A percentile compares a stretch with the other conserved stretches of the same genome.
Conservation (phyloP, 92 coral and sea anemone genomes). For the Meandrina meandrites region DNA sequence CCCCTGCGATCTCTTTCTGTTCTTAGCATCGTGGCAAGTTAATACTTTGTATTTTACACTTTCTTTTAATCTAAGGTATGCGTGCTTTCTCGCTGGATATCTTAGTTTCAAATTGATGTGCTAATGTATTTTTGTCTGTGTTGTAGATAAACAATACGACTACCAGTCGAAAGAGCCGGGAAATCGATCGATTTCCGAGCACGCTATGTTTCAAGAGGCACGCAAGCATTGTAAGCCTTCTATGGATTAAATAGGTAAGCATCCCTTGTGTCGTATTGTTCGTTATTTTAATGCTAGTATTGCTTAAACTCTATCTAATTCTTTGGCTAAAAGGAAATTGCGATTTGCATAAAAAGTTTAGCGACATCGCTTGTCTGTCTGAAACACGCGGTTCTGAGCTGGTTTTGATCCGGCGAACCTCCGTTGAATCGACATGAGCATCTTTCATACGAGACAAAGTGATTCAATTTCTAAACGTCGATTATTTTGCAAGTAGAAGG, state of each 20-base stretch:
- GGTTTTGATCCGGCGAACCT: neutral
- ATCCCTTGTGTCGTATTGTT: neutral
- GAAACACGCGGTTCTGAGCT: slow-evolving; percentile 10
- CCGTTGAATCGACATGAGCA: neutral
- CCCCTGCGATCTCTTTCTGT: neutral
- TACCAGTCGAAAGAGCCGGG: slow-evolving; percentile 5
- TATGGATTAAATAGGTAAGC: slow-evolving; percentile 11
- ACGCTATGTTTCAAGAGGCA: slow-evolving; percentile 4
- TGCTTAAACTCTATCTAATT: neutral
- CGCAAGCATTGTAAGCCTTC: neutral
- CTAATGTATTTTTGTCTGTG: slow-evolving; percentile 43
- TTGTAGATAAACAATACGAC: slow-evolving; percentile 47
- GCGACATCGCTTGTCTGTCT: slow-evolving; percentile 21
- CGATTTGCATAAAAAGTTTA: slow-evolving; percentile 34
- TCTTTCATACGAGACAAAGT: neutral
- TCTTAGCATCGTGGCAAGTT: neutral
- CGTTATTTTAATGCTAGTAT: neutral
- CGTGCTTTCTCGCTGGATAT: slow-evolving; percentile 25
- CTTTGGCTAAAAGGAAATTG: neutral
- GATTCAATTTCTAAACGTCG: neutral
- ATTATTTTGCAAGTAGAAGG: neutral
- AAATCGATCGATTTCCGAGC: neutral
- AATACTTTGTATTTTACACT: neutral
- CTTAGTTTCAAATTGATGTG: slow-evolving; percentile 3
- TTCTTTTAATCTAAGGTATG: neutral